Evolutionary conservation across 2,113 vertebrate genomes (phyloP).

Genomic region (Hassar affinis): DNA sequence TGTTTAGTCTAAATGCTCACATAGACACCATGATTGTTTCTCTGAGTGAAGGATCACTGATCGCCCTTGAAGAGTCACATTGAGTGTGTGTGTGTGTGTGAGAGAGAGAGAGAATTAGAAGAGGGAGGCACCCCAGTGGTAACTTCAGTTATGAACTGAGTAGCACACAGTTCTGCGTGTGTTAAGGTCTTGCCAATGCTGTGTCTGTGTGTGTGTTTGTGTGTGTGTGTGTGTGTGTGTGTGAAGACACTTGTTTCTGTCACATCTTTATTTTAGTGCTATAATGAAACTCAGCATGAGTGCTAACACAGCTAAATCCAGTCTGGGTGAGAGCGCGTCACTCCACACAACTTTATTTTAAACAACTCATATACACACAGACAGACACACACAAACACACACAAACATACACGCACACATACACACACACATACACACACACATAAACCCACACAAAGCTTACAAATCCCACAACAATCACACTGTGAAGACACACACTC

Average conservation of each 20-base stretch:
- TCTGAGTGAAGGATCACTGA: not conserved
- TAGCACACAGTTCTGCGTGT: not conserved
- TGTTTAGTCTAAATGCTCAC: not conserved
- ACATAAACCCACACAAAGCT: not conserved
- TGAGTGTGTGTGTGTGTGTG: slow-evolving; percentile 9
- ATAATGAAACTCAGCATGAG: slow-evolving; percentile 14
- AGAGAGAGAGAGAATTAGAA: not conserved
- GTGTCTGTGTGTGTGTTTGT: not conserved
- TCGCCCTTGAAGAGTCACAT: not conserved
- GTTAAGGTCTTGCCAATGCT: not conserved
- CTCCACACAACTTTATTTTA: slow-evolving; percentile 19
- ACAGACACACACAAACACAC: slow-evolving; percentile 4
- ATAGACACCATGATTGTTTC: not conserved
- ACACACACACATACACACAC: slow-evolving; percentile 12
- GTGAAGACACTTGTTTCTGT: slow-evolving; percentile 24
- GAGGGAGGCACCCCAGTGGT: not conserved
- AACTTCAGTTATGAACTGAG: not conserved
- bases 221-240: not conserved
- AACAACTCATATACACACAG: not conserved
- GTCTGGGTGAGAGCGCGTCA: slow-evolving; percentile 25
- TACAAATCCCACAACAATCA: slow-evolving; percentile 6
- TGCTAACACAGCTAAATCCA: slow-evolving; percentile 11
- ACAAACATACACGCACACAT: not conserved
- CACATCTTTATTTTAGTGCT: slow-evolving; percentile 17
- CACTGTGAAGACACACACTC: not conserved